Evolutionary conservation across 2,888 invertebrate species (phyloP), one percentile per base, ranked within the genome.

Genomic region (Lydus trimaculatus): DNA sequence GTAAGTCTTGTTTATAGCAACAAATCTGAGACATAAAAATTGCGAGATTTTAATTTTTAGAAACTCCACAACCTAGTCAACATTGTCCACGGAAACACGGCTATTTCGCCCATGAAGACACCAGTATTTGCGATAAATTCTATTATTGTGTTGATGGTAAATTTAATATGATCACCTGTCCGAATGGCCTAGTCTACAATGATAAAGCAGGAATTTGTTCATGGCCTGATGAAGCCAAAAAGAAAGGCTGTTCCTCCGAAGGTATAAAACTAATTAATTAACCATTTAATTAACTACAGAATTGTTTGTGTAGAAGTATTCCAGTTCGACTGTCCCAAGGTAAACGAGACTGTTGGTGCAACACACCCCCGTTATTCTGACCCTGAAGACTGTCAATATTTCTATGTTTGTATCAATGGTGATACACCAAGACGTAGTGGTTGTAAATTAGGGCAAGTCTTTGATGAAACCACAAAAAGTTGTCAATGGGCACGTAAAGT

Each of bases 401-500:
- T 96, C 88, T 96, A 94, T 84, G 95, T 96, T 11, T 96, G 96
- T 84, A 94, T 96, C 76, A 95, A 96, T 80, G 96, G 96, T 0
- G 91, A 93, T 75, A 90, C 91, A 0, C 95, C 96, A 0, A 88
- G 96, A 23, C 89, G 95, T 68, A 95, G 92, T 75, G 96, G 96
- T 20, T 97, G 96, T 86, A 94, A 92, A 84, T 88, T 94, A 31
- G 96, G 96, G 2, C 95, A 95, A 84, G 97, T 92, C 11, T 97
- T 96, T 85, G 95, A 96, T 80, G 95, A 95, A 65, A 89, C 88
- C 11, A 88, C 87, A 68, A 92, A 92, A 80, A 89, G 87, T 65
- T 97, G 97, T 80, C 94, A 96, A 73, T 94, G 95, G 93, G 92
- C 95, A 0, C 90, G 94, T 78, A 93, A 92, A 79, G 92, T 97